Conservation (phyloP, 35 echinoderm and acorn worm species). For the Diadema setosum region DNA sequence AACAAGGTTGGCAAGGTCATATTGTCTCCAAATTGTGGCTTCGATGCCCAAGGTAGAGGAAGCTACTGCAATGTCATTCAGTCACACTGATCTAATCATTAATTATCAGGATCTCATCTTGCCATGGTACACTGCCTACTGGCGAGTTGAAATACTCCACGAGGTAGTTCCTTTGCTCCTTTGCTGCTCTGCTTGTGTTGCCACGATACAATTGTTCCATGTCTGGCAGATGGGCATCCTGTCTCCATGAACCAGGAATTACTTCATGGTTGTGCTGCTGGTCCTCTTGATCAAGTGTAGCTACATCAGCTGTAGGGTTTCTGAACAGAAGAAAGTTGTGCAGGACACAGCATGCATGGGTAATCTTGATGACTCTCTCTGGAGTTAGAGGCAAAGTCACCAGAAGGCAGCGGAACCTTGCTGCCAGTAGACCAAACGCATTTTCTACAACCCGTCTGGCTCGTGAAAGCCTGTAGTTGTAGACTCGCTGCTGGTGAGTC, state of each 20-base stretch:
- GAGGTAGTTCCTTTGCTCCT: constrained; percentile 14
- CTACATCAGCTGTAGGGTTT: background rate
- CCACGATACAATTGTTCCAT: constrained; percentile 9
- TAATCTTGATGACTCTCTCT: constrained; percentile 12
- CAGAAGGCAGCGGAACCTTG: background rate
- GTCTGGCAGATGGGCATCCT: background rate
- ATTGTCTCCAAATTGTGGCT: no score
- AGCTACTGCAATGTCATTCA: no score
- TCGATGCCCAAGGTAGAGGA: no score
- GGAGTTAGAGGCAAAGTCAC: background rate
- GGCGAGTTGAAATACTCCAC: no score
- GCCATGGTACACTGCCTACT: no score
- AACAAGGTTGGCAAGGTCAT: no score
- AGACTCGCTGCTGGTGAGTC: constrained; percentile 12
- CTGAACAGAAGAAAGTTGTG: background rate
- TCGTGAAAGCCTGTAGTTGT: constrained; percentile 26
- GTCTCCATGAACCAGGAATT: background rate
- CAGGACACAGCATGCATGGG: background rate
- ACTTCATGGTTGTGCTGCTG: background rate
- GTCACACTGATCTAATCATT: no score
- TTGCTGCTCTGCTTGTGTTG: constrained; percentile 19
- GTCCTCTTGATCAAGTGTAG: constrained; percentile 12
- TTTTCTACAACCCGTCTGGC: constrained; percentile 32
- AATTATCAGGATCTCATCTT: no score
- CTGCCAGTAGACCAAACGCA: constrained; percentile 4